A percentile compares a stretch with the other conserved stretches of the same genome.
Evolutionary conservation across 2,797 vertebrate species (phyloP).

Genomic region (Typhlichthys subterraneus): DNA sequence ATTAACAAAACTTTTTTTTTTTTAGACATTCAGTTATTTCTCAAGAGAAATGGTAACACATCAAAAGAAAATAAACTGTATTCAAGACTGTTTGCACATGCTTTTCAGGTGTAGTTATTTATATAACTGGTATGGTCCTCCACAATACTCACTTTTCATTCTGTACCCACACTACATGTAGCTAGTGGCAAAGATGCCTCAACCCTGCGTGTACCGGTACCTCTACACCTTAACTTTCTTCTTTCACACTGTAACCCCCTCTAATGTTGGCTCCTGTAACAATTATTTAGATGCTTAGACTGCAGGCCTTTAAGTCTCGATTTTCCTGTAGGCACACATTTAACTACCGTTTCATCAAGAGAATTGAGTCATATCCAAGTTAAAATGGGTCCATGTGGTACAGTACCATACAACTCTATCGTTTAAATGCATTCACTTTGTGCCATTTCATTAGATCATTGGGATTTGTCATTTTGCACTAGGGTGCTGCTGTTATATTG

Average conservation of each 20-base stretch:
- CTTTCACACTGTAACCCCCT: slow-evolving; percentile 2
- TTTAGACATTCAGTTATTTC: slow-evolving; percentile 28
- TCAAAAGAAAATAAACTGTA: slow-evolving; percentile 43
- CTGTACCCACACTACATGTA: slow-evolving; percentile 12
- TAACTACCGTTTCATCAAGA: too few species aligned
- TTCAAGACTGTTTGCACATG: neutral
- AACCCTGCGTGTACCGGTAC: too few species aligned
- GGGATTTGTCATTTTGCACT: slow-evolving; percentile 30
- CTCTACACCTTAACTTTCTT: slow-evolving; percentile 16
- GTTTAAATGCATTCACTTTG: too few species aligned
- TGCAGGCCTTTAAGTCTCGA: too few species aligned
- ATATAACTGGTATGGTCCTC: slow-evolving; percentile 15
- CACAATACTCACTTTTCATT: neutral
- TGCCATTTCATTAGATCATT: slow-evolving; percentile 1
- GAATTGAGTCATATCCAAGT: too few species aligned
- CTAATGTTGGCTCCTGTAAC: too few species aligned
- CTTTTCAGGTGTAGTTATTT: neutral
- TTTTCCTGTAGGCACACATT: too few species aligned
- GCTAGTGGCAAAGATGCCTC: neutral
- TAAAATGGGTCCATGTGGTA: too few species aligned
- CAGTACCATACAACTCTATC: too few species aligned
- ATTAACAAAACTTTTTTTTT: slow-evolving; percentile 19
- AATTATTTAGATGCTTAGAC: too few species aligned
- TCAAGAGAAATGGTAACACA: slow-evolving; percentile 26
- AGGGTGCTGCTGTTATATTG: slow-evolving; percentile 1